phyloP scores from a whole-genome alignment of 1,140 invertebrate genomes.

The Gerris buenoi region DNA sequence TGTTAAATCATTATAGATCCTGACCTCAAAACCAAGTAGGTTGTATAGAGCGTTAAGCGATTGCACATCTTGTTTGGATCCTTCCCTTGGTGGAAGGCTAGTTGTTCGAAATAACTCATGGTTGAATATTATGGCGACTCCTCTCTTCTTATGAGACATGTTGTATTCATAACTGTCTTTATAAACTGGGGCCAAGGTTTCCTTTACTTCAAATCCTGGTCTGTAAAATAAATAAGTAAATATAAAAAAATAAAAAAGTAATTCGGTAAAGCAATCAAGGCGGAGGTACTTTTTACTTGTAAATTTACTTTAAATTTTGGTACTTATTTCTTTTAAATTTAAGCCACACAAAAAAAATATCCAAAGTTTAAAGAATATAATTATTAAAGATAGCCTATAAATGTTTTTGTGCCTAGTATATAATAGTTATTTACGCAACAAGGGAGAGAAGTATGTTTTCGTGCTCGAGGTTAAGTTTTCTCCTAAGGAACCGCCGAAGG shows the following conservation, averaged over 20 bases:
- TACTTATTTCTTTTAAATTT: too few relatives aligned
- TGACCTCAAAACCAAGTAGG: conserved; percentile 55
- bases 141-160: conserved; percentile 69
- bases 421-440: too few relatives aligned
- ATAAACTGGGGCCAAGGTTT: conserved; percentile 40
- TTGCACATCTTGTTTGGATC: conserved; percentile 29
- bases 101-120: conserved; percentile 56
- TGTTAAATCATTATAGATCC: conserved; percentile 37
- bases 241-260: background rate
- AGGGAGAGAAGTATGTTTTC: too few relatives aligned
- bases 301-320: too few relatives aligned
- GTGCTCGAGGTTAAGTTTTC: too few relatives aligned
- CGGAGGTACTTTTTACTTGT: too few relatives aligned
- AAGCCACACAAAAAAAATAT: too few relatives aligned
- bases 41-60: conserved; percentile 41
- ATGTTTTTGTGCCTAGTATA: too few relatives aligned
- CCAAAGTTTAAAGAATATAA: too few relatives aligned
- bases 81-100: conserved; percentile 27
- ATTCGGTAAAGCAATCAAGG: background rate
- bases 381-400: too few relatives aligned
- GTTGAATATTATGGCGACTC: conserved; percentile 77
- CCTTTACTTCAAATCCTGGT: background rate
- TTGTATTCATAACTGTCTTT: conserved; percentile 60
- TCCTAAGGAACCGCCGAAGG: too few relatives aligned
- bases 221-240: background rate